Percentiles rank a stretch among this genome's conserved stretches.
Evolutionary conservation across 2,888 invertebrate genomes (phyloP).

Genomic region (Ophion obscuratus): DNA sequence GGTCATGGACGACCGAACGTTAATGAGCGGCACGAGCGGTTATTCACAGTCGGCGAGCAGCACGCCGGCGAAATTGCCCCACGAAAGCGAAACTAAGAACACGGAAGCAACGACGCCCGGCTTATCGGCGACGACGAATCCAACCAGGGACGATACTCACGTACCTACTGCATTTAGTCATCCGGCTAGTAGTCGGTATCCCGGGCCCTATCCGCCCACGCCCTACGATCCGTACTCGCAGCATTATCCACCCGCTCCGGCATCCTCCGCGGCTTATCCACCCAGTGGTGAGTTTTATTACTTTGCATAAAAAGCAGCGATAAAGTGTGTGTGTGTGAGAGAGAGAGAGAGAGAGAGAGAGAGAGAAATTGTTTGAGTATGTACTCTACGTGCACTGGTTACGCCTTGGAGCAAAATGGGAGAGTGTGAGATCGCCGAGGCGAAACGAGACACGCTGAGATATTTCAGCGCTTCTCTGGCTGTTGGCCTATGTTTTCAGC

Average conservation of each 20-base stretch:
- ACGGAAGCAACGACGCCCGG: constrained; percentile 70
- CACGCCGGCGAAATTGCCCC: constrained; percentile 70
- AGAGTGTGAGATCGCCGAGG: background rate
- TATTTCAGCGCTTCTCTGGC: background rate
- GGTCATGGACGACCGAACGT: constrained; percentile 66
- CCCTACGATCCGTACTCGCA: constrained; percentile 82
- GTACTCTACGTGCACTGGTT: background rate
- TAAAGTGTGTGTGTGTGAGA: too few species aligned
- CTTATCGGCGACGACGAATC: constrained; percentile 56
- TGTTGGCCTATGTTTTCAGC: background rate
- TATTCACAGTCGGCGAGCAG: constrained; percentile 72
- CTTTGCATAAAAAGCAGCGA: background rate
- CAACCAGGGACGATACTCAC: constrained; percentile 77
- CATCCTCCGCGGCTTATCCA: constrained; percentile 80
- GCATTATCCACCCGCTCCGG: constrained; percentile 81
- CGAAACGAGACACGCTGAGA: background rate
- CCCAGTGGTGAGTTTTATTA: constrained; percentile 77
- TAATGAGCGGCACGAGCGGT: constrained; percentile 69
- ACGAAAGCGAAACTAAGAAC: constrained; percentile 66
- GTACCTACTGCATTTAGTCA: constrained; percentile 81
- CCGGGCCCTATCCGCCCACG: constrained; percentile 81
- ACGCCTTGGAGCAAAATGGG: background rate
- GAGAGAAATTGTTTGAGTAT: background rate
- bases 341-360: background rate
- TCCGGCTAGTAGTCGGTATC: constrained; percentile 79